Evolutionary conservation across 1,140 invertebrate genomes (phyloP).

Genomic region (Phenacoccus solenopsis): DNA sequence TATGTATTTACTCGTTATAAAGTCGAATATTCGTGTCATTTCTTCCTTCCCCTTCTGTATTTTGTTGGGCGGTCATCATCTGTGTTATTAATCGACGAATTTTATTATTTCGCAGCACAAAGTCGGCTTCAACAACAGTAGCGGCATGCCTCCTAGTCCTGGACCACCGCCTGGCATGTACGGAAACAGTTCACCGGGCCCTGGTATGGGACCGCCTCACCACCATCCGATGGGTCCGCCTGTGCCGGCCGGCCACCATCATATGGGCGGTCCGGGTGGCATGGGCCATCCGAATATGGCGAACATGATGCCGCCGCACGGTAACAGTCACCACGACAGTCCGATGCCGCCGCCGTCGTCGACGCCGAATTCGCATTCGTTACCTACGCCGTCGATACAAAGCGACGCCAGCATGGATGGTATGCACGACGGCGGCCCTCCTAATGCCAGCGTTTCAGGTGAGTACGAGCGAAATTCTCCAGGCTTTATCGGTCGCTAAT

Average conservation of each 20-base stretch:
- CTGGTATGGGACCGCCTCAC: conserved; percentile 30
- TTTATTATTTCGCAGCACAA: conserved; percentile 40
- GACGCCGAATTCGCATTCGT: conserved; percentile 40
- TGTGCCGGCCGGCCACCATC: conserved; percentile 34
- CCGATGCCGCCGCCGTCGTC: conserved; percentile 46
- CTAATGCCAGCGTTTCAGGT: conserved; percentile 41
- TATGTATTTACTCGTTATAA: no score
- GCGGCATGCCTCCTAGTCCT: conserved; percentile 36
- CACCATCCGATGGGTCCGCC: conserved; percentile 39
- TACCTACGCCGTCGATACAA: conserved; percentile 28
- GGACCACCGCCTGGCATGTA: conserved; percentile 26
- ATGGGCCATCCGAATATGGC: conserved; percentile 20
- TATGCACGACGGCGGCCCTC: conserved; percentile 38
- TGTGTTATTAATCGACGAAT: no score
- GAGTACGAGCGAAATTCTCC: conserved; percentile 19
- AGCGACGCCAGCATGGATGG: conserved; percentile 35
- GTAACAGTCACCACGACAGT: conserved; percentile 36
- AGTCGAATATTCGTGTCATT: no score
- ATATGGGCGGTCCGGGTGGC: conserved; percentile 38
- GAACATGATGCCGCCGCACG: conserved; percentile 27
- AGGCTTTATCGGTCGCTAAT: no score
- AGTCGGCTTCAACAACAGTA: conserved; percentile 41
- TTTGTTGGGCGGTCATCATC: neutral
- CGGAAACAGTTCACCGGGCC: conserved; percentile 21
- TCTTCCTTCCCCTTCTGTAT: no score